Conservation (phyloP, 1,140 invertebrate genomes). For the Hestina assimilis region DNA sequence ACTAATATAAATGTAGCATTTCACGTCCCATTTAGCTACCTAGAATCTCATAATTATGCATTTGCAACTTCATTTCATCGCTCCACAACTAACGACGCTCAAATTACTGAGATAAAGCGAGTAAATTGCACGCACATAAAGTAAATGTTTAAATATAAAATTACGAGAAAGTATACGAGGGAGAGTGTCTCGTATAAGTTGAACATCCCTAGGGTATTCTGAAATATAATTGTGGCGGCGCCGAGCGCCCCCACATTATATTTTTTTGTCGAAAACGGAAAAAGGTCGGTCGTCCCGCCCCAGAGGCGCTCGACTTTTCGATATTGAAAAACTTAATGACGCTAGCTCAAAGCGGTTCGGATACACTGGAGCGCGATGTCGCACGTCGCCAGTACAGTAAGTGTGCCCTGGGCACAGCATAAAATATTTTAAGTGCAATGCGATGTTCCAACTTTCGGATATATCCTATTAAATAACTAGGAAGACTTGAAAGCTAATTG, state of each 20-base stretch:
- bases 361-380: no score
- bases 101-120: conserved; percentile 9
- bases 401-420: no score
- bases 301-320: neutral
- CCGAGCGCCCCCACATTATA: neutral
- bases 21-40: conserved; percentile 5
- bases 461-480: no score
- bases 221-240: conserved; percentile 13
- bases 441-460: no score
- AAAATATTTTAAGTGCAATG: no score
- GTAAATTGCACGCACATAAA: conserved; percentile 11
- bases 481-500: no score
- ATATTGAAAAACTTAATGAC: conserved; percentile 8
- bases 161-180: conserved; percentile 4
- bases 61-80: conserved; percentile 11
- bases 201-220: neutral
- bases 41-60: conserved; percentile 12
- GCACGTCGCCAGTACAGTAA: no score
- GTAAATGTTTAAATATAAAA: conserved; percentile 10
- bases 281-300: neutral
- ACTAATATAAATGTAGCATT: conserved; percentile 4
- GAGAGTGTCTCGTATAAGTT: neutral
- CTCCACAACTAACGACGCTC: neutral
- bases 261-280: conserved; percentile 9
- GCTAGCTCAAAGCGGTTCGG: no score